A percentile compares a stretch with the other conserved stretches of the same genome.
Evolutionary conservation across 2,888 invertebrate genomes (phyloP).

Genomic region (Macrosoma leucophasiata): DNA sequence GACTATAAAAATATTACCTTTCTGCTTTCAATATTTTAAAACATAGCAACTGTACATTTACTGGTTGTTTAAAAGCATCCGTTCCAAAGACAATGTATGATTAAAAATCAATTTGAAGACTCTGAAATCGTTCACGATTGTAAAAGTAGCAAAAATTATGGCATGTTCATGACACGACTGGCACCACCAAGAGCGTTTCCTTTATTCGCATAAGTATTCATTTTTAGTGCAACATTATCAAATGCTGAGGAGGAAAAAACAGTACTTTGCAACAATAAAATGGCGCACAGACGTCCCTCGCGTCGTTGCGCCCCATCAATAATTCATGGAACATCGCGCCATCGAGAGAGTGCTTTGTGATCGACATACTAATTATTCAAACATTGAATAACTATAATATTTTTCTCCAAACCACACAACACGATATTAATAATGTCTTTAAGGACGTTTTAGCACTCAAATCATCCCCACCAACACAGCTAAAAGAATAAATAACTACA

Average conservation of each 20-base stretch:
- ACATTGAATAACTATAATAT: slow-evolving; percentile 54
- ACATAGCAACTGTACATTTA: too few relatives aligned
- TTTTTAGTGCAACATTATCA: too few relatives aligned
- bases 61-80: too few relatives aligned
- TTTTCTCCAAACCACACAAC: slow-evolving; percentile 30
- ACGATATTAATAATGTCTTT: slow-evolving; percentile 3
- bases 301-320: slow-evolving; percentile 51
- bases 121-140: slow-evolving; percentile 38
- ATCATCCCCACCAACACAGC: neutral
- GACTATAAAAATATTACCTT: too few relatives aligned
- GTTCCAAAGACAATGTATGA: too few relatives aligned
- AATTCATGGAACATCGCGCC: slow-evolving; percentile 68
- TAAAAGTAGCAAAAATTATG: too few relatives aligned
- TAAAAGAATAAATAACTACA: too few relatives aligned
- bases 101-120: too few relatives aligned
- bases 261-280: slow-evolving; percentile 61
- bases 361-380: slow-evolving; percentile 64
- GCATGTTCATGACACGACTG: too few relatives aligned
- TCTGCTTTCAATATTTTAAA: too few relatives aligned
- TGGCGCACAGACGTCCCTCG: slow-evolving; percentile 42
- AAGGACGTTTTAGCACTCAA: slow-evolving; percentile 6
- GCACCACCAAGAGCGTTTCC: too few relatives aligned
- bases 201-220: too few relatives aligned
- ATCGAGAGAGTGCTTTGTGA: slow-evolving; percentile 73
- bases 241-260: slow-evolving; percentile 37